Evolutionary conservation across 2,113 vertebrate genomes (phyloP).

Genomic region (Hemibagrus wyckioides): DNA sequence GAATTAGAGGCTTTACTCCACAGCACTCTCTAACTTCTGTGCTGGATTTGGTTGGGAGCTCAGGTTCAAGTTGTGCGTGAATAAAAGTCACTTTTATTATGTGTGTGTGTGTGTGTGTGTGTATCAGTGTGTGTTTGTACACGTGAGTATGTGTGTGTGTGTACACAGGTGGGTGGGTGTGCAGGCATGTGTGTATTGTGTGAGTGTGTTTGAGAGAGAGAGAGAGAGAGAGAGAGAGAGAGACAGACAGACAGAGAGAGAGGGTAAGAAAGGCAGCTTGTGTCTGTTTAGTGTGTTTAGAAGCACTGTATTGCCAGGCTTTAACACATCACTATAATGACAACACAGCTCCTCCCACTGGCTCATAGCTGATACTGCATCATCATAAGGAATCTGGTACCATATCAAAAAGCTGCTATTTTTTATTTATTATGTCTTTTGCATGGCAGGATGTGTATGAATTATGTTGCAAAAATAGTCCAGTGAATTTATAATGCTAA

Average conservation of each 20-base stretch:
- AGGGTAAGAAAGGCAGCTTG: neutral
- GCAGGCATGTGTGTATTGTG: too few species aligned
- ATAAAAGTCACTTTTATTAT: neutral
- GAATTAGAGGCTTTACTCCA: neutral
- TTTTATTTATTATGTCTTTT: neutral
- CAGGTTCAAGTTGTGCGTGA: constrained; percentile 11
- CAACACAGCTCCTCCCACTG: constrained; percentile 66
- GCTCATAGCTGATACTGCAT: constrained; percentile 51
- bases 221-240: too few species aligned
- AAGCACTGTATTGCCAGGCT: constrained; percentile 1
- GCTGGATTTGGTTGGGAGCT: constrained; percentile 12
- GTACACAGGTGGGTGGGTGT: neutral
- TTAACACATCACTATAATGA: constrained; percentile 44
- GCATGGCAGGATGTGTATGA: neutral
- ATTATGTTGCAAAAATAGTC: constrained; percentile 1
- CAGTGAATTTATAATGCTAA: neutral
- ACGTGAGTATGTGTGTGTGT: neutral
- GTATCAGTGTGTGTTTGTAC: neutral
- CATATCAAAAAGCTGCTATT: neutral
- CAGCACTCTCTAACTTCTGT: neutral
- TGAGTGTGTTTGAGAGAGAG: too few species aligned
- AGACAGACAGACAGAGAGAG: neutral
- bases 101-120: neutral
- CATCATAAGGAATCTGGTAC: neutral
- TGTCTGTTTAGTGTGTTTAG: neutral